Conservation (phyloP, 2,888 invertebrate genomes). For the Sarcophaga variegata region DNA sequence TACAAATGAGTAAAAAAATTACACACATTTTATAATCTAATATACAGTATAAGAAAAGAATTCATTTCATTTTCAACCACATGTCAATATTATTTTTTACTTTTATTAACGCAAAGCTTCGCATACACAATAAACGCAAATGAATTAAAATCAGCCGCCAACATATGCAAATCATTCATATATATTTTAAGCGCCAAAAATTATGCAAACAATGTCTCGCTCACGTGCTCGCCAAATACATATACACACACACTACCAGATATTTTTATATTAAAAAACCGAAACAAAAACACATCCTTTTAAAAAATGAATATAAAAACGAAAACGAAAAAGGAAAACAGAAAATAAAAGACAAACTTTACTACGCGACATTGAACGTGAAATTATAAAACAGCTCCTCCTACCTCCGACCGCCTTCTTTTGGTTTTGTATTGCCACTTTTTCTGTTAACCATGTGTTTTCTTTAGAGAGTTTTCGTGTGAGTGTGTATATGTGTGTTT, state of each 20-base stretch:
- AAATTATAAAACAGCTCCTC: constrained; percentile 57
- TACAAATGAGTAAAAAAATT: too few relatives aligned
- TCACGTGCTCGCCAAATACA: constrained; percentile 9
- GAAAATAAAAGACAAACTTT: constrained; percentile 52
- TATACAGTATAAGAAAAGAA: too few relatives aligned
- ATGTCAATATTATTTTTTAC: too few relatives aligned
- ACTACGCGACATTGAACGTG: constrained; percentile 70
- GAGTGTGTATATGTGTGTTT: too few relatives aligned
- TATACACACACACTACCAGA: constrained; percentile 40
- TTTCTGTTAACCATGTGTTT: constrained; percentile 55
- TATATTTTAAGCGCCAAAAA: constrained; percentile 69
- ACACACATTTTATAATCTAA: too few relatives aligned
- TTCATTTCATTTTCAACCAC: too few relatives aligned
- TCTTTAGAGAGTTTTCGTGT: not conserved
- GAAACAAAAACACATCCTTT: constrained; percentile 60
- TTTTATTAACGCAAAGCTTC: too few relatives aligned
- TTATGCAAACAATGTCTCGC: constrained; percentile 68
- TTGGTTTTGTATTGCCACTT: constrained; percentile 14
- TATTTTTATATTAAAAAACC: constrained; percentile 50
- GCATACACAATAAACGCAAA: not conserved
- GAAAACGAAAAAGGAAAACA: constrained; percentile 31
- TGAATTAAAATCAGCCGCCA: constrained; percentile 24
- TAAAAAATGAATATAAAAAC: constrained; percentile 63
- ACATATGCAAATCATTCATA: constrained; percentile 61
- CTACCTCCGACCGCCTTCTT: not conserved